These are phyloP conservation scores for Connochaetes taurinus DNA, from an alignment of 2,113 vertebrate species.

Conservation along the genomic window DNA sequence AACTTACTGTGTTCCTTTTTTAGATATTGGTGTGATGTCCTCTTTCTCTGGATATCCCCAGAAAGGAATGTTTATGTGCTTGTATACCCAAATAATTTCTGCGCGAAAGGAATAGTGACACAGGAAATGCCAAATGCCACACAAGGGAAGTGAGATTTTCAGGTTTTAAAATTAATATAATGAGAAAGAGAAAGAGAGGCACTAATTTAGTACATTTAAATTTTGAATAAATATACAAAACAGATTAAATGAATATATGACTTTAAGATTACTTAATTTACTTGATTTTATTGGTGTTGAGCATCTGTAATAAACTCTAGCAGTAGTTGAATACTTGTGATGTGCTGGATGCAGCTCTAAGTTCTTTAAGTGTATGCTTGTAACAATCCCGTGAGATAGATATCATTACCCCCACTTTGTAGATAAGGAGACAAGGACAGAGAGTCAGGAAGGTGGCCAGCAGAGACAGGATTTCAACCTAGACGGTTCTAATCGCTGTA, in stretches of 20 bases:
- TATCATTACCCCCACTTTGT: not conserved
- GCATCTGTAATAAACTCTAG: not conserved
- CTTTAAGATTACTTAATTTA: conserved; percentile 46
- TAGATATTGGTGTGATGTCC: not conserved
- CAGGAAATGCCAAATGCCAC: not conserved
- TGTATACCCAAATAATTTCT: conserved; percentile 36
- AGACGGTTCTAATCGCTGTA: not conserved
- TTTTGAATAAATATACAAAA: conserved; percentile 57
- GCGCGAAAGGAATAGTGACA: conserved; percentile 18
- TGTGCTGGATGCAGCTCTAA: not conserved
- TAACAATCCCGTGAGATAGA: not conserved
- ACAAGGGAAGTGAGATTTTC: conserved; percentile 38
- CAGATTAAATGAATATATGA: conserved; percentile 22
- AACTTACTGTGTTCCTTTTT: not conserved
- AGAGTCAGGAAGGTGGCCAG: not conserved
- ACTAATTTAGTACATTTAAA: conserved; percentile 44
- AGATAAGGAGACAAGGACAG: conserved; percentile 1
- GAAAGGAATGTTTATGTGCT: conserved; percentile 29
- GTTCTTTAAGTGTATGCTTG: not conserved
- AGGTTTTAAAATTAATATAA: conserved; percentile 40
- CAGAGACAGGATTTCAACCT: not conserved
- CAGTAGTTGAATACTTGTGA: not conserved
- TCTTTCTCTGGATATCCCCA: conserved; percentile 18
- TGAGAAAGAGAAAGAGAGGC: not conserved
- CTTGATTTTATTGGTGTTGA: conserved; percentile 23